Conservation (phyloP, 2,113 vertebrate genomes). For the Ondatra zibethicus region DNA sequence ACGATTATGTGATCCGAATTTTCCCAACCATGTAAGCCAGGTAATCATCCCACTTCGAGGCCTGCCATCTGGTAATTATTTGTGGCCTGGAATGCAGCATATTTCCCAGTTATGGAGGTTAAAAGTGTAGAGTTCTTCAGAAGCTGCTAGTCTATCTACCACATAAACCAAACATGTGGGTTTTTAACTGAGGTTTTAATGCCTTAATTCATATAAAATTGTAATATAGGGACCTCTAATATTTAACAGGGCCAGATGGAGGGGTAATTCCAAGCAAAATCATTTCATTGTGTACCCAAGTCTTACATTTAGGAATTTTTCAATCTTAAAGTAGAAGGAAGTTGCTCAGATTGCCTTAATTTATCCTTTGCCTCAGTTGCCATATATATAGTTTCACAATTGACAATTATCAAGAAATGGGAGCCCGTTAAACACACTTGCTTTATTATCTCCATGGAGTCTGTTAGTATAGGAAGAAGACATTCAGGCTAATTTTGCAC, state of each 20-base stretch:
- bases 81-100: not conserved
- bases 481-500: slow-evolving; percentile 8
- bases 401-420: not conserved
- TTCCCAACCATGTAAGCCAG: not conserved
- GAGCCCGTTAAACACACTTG: not conserved
- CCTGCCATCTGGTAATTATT: not conserved
- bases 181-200: slow-evolving; percentile 38
- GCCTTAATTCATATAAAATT: slow-evolving; percentile 37
- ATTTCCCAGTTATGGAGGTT: not conserved
- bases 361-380: slow-evolving; percentile 5
- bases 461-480: not conserved
- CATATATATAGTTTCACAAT: not conserved
- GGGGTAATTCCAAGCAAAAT: not conserved
- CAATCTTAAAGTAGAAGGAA: not conserved
- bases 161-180: not conserved
- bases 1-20: not conserved
- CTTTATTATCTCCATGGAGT: not conserved
- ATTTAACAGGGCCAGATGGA: not conserved
- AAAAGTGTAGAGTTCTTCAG: not conserved
- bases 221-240: not conserved
- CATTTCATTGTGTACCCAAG: slow-evolving; percentile 21
- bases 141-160: not conserved
- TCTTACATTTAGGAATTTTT: not conserved
- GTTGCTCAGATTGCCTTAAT: not conserved
- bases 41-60: not conserved